These are phyloP conservation scores for Gila orcuttii DNA, from an alignment of 2,113 vertebrate species.

Conservation along the genomic window DNA sequence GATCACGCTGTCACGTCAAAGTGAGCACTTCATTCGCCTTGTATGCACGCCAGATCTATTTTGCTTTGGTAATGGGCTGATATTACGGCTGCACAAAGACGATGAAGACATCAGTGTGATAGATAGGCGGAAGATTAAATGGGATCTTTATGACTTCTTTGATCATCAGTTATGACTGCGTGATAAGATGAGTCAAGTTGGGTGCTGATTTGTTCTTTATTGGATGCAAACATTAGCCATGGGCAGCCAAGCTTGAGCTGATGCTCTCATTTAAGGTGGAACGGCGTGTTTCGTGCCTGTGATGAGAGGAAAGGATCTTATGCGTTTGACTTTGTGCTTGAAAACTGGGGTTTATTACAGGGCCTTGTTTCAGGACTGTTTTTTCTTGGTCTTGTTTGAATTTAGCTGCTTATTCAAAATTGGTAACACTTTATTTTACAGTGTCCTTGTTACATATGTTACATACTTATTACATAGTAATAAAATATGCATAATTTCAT, in stretches of 20 bases:
- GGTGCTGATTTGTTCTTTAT: slow-evolving; percentile 89
- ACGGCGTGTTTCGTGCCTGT: slow-evolving; percentile 36
- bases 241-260: slow-evolving; percentile 72
- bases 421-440: too few relatives aligned
- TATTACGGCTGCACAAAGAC: slow-evolving; percentile 89
- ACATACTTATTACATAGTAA: too few relatives aligned
- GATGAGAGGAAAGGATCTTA: not conserved
- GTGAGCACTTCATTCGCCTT: slow-evolving; percentile 85
- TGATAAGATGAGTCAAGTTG: slow-evolving; percentile 83
- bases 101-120: slow-evolving; percentile 88
- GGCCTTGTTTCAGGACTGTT: not conserved
- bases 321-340: too few relatives aligned
- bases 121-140: slow-evolving; percentile 92
- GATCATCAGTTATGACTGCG: slow-evolving; percentile 90
- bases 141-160: slow-evolving; percentile 93
- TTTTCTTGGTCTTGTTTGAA: not conserved
- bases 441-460: too few relatives aligned
- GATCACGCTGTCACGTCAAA: slow-evolving; percentile 89
- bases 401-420: too few relatives aligned
- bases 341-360: not conserved
- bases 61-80: slow-evolving; percentile 92
- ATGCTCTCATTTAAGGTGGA: slow-evolving; percentile 90
- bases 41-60: slow-evolving; percentile 89
- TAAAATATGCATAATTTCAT: too few relatives aligned
- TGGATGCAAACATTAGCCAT: slow-evolving; percentile 86